These are phyloP conservation scores for Agelas oroides DNA, from an alignment of 37 sponge, comb jelly and placozoan genomes.

Conservation along the genomic window DNA sequence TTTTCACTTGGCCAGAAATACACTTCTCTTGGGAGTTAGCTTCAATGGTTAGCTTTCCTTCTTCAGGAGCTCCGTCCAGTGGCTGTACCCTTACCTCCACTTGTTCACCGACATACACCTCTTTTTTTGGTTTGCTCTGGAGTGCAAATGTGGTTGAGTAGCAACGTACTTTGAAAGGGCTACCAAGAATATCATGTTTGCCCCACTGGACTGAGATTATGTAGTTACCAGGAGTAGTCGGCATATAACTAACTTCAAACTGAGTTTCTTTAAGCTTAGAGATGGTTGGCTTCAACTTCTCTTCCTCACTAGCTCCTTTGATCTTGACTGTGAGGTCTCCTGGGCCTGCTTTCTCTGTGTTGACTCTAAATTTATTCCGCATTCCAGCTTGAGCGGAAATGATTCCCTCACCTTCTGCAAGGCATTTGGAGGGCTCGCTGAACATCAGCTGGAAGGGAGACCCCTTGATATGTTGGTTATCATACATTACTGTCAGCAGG, in stretches of 20 bases:
- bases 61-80: constrained; percentile 1
- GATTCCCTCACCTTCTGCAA: constrained; percentile 77
- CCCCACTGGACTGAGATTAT: constrained; percentile 49
- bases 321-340: constrained; percentile 50
- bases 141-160: constrained; percentile 11
- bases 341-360: constrained; percentile 28
- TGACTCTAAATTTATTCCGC: constrained; percentile 41
- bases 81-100: constrained; percentile 32
- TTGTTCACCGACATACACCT: constrained; percentile 15
- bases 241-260: constrained; percentile 53
- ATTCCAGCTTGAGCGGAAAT: constrained; percentile 32
- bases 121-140: background rate
- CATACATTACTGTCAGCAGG: constrained; percentile 56
- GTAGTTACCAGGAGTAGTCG: constrained; percentile 40
- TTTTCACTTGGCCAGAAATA: constrained; percentile 4
- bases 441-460: constrained; percentile 77
- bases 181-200: constrained; percentile 50
- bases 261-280: background rate
- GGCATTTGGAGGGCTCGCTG: constrained; percentile 14
- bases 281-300: constrained; percentile 1
- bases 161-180: constrained; percentile 63
- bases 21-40: constrained; percentile 12
- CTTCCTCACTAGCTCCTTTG: constrained; percentile 9
- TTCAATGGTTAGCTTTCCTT: constrained; percentile 17
- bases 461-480: constrained; percentile 65